phyloP scores from a whole-genome alignment of 2,113 vertebrate species.

The Colaptes auratus region DNA sequence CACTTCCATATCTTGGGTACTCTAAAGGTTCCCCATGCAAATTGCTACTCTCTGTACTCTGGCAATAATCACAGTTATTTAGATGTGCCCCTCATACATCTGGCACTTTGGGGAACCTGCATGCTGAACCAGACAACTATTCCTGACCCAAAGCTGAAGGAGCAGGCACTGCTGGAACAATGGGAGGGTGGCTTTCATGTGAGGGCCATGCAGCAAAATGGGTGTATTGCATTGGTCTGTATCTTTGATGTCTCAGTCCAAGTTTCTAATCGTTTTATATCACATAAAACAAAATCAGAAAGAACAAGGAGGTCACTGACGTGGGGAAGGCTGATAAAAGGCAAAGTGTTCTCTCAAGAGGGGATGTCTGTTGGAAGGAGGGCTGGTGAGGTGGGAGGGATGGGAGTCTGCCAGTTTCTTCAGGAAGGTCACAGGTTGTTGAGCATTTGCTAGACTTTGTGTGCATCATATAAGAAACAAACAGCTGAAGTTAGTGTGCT shows the following conservation, averaged over 20 bases:
- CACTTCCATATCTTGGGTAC: neutral
- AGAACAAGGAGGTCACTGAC: neutral
- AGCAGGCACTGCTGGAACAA: neutral
- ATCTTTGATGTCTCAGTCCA: neutral
- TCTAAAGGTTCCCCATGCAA: neutral
- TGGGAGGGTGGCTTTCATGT: neutral
- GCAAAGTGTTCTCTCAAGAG: neutral
- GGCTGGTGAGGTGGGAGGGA: constrained; percentile 4
- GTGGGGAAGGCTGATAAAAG: neutral
- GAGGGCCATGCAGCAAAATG: rapidly evolving
- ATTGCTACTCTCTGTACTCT: neutral
- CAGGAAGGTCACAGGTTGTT: neutral
- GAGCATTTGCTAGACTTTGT: constrained; percentile 14
- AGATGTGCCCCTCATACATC: neutral
- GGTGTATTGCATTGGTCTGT: neutral
- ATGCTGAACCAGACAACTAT: neutral
- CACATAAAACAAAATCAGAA: neutral
- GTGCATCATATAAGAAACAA: constrained; percentile 43
- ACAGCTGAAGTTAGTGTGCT: constrained; percentile 15
- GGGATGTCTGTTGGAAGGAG: neutral
- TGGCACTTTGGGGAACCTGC: neutral
- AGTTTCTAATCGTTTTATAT: neutral
- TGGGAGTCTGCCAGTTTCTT: constrained; percentile 11
- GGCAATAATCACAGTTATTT: neutral
- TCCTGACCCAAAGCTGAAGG: neutral